Evolutionary conservation across 2,797 vertebrate genomes (phyloP), one percentile per base, ranked within the genome.

Genomic region (Peromyscus nudipes): DNA sequence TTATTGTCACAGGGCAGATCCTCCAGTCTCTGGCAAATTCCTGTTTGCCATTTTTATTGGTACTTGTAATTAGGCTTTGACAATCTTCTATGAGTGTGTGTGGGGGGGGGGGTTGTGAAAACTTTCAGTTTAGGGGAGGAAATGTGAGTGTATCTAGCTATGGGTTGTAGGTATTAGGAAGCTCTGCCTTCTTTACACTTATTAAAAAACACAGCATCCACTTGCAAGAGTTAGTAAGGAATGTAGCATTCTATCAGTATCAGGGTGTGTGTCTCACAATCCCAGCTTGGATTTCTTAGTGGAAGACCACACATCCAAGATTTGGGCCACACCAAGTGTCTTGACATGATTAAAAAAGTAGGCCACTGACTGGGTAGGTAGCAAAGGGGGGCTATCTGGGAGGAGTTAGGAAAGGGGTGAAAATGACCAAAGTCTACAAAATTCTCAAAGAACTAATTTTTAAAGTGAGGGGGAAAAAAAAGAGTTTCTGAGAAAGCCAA

Each of bases 41-140:
- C n/a, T 43, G 19, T 75, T 94, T 69, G 73, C 57, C 77, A 89
- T 65, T 90, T 88, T n/a, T 52, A 25, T 25, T 92, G 7, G 21
- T 75, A 46, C 69, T 94, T 77, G 7, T 92, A 69, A 80, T 84
- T n/a, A 52, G 37, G 31, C 93, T 87, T 95, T 77, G 80, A 82
- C 57, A 29, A 23, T n/a, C 25, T 92, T 67, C 76, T 90, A 37
- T 89, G 80, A 43, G 8, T 43, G 6, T 62, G 31, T 79, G 46
- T 12, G 27, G 12, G n/a, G 19, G 34, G 0, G 34, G 31, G 4
- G 6, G 67, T 9, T 11, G 52, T 46, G 89, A 65, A 93, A 95
- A 52, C 69, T 81, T 97, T 93, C 90, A 96, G 71, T 97, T 91
- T 89, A 8, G 21, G 73, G 43, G 84, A 77, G 92, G 43, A 91